phyloP scores from a whole-genome alignment of 2,797 vertebrate species.

The Diceros bicornis region DNA sequence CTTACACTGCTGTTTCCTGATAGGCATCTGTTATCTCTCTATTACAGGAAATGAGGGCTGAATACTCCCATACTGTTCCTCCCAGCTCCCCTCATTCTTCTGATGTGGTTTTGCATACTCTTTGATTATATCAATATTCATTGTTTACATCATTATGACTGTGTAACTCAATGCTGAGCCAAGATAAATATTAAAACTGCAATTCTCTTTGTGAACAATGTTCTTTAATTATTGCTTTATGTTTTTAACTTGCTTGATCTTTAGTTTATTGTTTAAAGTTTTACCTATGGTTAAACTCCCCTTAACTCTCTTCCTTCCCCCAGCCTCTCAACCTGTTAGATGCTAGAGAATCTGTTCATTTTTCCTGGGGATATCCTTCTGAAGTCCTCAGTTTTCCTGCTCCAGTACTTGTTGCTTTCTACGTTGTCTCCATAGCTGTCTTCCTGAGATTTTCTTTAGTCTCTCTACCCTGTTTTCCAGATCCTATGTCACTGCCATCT shows the following conservation, averaged over 20 bases:
- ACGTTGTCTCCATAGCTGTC: background rate
- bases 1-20: background rate
- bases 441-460: background rate
- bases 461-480: background rate
- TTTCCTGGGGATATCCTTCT: background rate
- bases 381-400: background rate
- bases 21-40: background rate
- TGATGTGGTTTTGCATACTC: background rate
- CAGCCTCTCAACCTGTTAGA: background rate
- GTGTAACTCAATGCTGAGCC: background rate
- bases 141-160: background rate
- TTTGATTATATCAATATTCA: background rate
- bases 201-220: background rate
- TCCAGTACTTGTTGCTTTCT: background rate
- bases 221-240: slow-evolving; percentile 8
- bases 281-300: slow-evolving; percentile 3
- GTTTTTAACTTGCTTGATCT: slow-evolving; percentile 36
- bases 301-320: background rate
- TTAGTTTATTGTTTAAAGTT: slow-evolving; percentile 29
- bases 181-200: slow-evolving; percentile 28
- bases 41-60: background rate
- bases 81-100: background rate
- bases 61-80: background rate
- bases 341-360: background rate
- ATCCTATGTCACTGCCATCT: background rate